Base-by-base conservation (phyloP, 2,888 invertebrate species). In the Sphaeridia pumilis region DNA sequence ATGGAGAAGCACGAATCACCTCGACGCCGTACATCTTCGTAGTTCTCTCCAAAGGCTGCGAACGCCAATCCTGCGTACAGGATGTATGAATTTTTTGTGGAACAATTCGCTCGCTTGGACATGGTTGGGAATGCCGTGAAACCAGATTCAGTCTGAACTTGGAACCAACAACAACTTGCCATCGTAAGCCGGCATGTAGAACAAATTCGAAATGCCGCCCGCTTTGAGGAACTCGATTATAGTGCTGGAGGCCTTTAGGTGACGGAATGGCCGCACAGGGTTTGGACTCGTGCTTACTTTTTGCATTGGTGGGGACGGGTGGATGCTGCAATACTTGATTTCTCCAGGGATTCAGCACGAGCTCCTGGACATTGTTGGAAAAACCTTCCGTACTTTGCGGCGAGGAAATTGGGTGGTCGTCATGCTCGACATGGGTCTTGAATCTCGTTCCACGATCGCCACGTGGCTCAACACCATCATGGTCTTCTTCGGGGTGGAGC, bases 181-280 rank as follows among this genome's bases (percentile, higher is more conserved):
- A 22, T 31, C 20, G 14, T 26, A 36, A 4, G 24, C 34, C 21
- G 24, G 14, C 5, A 5, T 25, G 12, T 24, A 24, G 25, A 28
- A 89, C 21, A 84, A 71, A 54, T 75, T 74, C 34, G 75, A 73
- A 2, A 78, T 75, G 3, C 78, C 77, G 2, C 82, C 82, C 7
- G 77, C 74, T 21, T 71, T 69, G 27, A 81, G 59, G 5, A 78
- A 66, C 22, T 71, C 69, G 24, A 57, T 68, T 14, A 71, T 67
- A 1, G 73, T 74, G n/a, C 76, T 76, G 76, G 26, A 74, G 62
- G 2, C 73, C 70, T 54, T 64, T 68, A 1, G 74, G 70, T 2
- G 70, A 56, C 1, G 78, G 78, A 54, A 76, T 69, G 49, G 68
- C 67, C 22, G 56, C 55, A 34, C 52, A 62, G 12, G 65, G 60